Base-by-base conservation (phyloP, 1,140 invertebrate genomes). In the Micrasema longulum region DNA sequence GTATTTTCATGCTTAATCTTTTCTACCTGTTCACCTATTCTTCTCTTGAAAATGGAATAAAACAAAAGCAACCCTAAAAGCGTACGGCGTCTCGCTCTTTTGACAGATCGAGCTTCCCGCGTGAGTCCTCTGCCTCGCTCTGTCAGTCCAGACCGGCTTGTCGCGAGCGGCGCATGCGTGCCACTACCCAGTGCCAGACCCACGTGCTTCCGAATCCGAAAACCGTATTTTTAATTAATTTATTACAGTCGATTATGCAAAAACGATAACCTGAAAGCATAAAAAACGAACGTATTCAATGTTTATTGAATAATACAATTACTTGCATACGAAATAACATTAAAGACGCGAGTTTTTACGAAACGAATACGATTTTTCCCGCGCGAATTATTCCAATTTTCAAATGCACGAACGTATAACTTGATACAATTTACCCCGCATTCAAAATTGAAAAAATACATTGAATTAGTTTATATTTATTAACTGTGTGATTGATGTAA, bases 121-220 rank as follows among this genome's bases (percentile, higher is more conserved):
- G 7, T 14, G 38, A 69, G 55, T 53, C 45, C 50, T 26, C 50
- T 41, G 43, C 7, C 41, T 9, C 48, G 35, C 31, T 53, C 23
- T 14, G 36, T 45, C 53, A 73, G 72, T 73, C 66, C 52, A 63
- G 38, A 52, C 72, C 43, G 47, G 66, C 57, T 16, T 18, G 68
- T 57, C 72, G 65, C 45, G 72, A 57, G 60, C 20, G 31, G 72
- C 72, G 72, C 72, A 73, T 73, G 72, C 72, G 72, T 69, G 18
- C 11, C 22, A 11, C 45, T 10, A 35, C 66, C 36, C 14, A 16
- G 10, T 14, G 11, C 23, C 55, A 53, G 50, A 20, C 36, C 43
- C 71, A 72, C 71, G 71, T 68, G 71, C 71, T 71, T 36, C 14
- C 70, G 43, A 65, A 31, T 31, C 7, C 26, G 26, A 31, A 31